These are phyloP conservation scores for Nysson spinosus DNA, from an alignment of 2,888 invertebrate genomes.

Conservation along the genomic window DNA sequence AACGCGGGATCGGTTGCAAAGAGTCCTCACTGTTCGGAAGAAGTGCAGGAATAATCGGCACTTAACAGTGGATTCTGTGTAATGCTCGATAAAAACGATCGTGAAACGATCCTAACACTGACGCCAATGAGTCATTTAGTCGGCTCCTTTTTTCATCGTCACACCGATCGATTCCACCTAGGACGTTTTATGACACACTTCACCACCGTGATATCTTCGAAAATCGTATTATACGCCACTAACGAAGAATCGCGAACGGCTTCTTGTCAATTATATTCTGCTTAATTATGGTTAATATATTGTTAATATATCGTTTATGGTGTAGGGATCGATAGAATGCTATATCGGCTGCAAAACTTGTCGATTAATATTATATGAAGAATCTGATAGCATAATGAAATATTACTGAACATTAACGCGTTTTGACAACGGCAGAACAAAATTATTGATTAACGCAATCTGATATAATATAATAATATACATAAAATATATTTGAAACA, in stretches of 20 bases:
- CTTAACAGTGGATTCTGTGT: slow-evolving; percentile 39
- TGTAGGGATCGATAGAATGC: too few relatives aligned
- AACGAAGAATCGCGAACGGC: background rate
- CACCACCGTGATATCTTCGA: background rate
- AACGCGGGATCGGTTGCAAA: slow-evolving; percentile 24
- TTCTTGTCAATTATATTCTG: too few relatives aligned
- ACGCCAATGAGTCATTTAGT: slow-evolving; percentile 26
- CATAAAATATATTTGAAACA: too few relatives aligned
- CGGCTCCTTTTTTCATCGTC: slow-evolving; percentile 2
- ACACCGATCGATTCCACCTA: slow-evolving; percentile 1
- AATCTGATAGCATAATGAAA: too few relatives aligned
- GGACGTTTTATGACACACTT: background rate
- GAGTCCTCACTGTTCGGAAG: background rate
- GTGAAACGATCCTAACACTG: slow-evolving; percentile 37
- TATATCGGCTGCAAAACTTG: too few relatives aligned
- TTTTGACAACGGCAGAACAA: too few relatives aligned
- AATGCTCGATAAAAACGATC: slow-evolving; percentile 51
- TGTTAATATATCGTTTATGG: too few relatives aligned
- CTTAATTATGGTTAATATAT: too few relatives aligned
- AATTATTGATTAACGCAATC: too few relatives aligned
- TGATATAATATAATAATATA: too few relatives aligned
- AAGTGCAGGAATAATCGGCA: slow-evolving; percentile 28
- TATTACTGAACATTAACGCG: too few relatives aligned
- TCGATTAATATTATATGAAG: too few relatives aligned
- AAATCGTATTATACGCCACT: background rate